Evolutionary conservation across 2,888 invertebrate genomes (phyloP).

Genomic region (Colletes collaris): DNA sequence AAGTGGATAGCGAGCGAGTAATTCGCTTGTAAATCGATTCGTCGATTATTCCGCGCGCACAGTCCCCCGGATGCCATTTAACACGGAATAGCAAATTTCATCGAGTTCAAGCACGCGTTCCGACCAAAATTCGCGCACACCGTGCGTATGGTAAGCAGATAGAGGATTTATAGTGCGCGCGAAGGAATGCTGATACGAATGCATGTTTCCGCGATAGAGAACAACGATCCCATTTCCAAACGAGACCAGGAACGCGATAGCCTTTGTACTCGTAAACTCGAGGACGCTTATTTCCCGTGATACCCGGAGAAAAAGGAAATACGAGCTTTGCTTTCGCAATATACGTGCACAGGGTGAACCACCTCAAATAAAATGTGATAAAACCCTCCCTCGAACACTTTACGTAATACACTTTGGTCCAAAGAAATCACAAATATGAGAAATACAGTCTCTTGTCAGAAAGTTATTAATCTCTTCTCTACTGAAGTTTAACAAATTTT

Average conservation of each 20-base stretch:
- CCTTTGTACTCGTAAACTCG: no score
- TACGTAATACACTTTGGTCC: no score
- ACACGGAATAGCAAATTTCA: constrained; percentile 41
- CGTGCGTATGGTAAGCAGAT: constrained; percentile 4
- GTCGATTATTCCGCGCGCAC: constrained; percentile 31
- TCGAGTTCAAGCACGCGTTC: constrained; percentile 15
- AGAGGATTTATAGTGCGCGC: constrained; percentile 35
- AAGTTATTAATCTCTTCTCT: no score
- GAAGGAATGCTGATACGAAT: constrained; percentile 28
- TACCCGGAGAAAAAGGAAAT: no score
- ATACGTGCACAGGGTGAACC: no score
- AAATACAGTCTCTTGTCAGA: no score
- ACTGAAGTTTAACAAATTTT: no score
- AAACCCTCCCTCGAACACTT: no score
- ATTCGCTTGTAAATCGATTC: constrained; percentile 36
- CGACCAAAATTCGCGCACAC: constrained; percentile 24
- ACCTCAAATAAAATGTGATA: no score
- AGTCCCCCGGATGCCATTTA: constrained; percentile 32
- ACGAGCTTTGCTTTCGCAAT: no score
- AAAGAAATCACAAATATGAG: no score
- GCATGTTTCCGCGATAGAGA: constrained; percentile 23
- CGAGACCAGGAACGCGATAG: background rate
- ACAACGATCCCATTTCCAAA: constrained; percentile 7
- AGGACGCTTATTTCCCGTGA: no score
- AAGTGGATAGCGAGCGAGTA: background rate